These are phyloP conservation scores for Smutsia temminckii DNA, from an alignment of 2,797 vertebrate genomes.

Conservation along the genomic window DNA sequence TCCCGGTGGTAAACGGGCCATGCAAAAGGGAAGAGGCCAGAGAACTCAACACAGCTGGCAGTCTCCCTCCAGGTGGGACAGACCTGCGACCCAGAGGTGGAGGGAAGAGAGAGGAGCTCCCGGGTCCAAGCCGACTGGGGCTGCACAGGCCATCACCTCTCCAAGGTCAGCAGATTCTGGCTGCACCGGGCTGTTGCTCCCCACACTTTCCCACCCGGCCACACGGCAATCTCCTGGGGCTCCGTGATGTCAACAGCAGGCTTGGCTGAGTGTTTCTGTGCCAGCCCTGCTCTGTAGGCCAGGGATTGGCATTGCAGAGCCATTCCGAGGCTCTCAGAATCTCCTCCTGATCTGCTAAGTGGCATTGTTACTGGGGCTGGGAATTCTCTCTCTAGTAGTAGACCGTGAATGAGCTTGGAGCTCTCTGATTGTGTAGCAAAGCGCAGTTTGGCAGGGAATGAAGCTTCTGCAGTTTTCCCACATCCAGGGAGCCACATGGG, in stretches of 20 bases:
- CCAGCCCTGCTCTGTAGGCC: rapidly evolving
- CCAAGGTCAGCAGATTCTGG: neutral
- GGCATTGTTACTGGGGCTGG: neutral
- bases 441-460: neutral
- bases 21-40: rapidly evolving
- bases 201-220: rapidly evolving
- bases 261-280: neutral
- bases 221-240: neutral
- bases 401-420: neutral
- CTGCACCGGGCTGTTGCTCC: rapidly evolving
- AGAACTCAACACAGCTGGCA: rapidly evolving
- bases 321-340: rapidly evolving
- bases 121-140: rapidly evolving
- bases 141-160: rapidly evolving
- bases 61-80: neutral
- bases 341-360: neutral
- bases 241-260: rapidly evolving
- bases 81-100: rapidly evolving
- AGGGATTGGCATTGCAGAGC: rapidly evolving
- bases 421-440: neutral
- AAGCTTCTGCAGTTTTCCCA: rapidly evolving
- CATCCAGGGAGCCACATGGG: neutral
- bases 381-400: neutral
- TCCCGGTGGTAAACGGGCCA: rapidly evolving
- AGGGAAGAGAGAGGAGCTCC: rapidly evolving